Evolutionary conservation across 2,797 vertebrate genomes (phyloP).

Genomic region (Triplophysa yarkandensis): DNA sequence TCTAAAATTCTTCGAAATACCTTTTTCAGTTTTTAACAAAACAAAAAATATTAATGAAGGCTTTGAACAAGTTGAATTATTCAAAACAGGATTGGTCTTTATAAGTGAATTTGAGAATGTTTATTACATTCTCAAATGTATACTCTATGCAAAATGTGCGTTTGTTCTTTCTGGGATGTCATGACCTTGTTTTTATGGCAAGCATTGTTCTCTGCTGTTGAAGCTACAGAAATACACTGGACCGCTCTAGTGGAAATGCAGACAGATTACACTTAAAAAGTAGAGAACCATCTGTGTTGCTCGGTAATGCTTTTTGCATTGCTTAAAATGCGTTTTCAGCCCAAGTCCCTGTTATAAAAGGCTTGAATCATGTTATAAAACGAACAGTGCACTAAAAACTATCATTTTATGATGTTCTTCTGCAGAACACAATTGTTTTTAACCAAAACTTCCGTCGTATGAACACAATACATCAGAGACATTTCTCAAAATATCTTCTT

Average conservation of each 20-base stretch:
- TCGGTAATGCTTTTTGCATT: background rate
- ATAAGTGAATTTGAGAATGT: too few species aligned
- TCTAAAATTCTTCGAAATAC: too few species aligned
- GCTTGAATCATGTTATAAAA: background rate
- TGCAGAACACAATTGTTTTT: too few species aligned
- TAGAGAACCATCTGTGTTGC: background rate
- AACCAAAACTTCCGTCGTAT: too few species aligned
- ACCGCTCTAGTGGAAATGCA: background rate
- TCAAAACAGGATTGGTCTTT: too few species aligned
- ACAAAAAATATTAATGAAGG: too few species aligned
- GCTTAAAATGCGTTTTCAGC: background rate
- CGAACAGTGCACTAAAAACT: too few species aligned
- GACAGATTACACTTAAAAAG: background rate
- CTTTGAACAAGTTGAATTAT: too few species aligned
- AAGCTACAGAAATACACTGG: background rate
- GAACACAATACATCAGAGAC: too few species aligned
- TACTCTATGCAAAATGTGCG: background rate
- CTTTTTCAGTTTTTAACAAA: too few species aligned
- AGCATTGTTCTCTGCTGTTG: background rate
- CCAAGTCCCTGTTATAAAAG: background rate
- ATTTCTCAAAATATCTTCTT: too few species aligned
- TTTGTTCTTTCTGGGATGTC: background rate
- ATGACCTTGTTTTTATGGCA: background rate
- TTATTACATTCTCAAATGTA: background rate
- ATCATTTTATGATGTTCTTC: too few species aligned